phyloP scores from a whole-genome alignment of 2,888 invertebrate species.

The Eilema caniola region DNA sequence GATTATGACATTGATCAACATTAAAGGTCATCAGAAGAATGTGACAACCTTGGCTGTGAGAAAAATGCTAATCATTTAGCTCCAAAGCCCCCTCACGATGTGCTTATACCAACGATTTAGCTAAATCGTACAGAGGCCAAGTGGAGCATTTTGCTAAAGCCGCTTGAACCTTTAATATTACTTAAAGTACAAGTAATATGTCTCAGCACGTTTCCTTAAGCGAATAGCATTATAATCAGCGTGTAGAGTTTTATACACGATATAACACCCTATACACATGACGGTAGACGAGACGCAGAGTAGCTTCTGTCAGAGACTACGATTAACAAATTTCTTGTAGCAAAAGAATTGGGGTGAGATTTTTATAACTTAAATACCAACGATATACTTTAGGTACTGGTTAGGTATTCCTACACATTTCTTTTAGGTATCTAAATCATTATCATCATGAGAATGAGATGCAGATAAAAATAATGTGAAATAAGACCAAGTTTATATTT shows the following conservation, averaged over 20 bases:
- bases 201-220: slow-evolving; percentile 29
- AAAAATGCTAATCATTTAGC: not conserved
- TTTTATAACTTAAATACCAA: not conserved
- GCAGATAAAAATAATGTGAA: too few species aligned
- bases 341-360: too few species aligned
- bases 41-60: not conserved
- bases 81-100: not conserved
- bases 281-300: slow-evolving; percentile 34
- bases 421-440: too few species aligned
- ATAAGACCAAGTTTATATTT: too few species aligned
- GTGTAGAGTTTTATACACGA: slow-evolving; percentile 43
- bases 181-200: slow-evolving; percentile 17
- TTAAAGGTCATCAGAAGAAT: not conserved
- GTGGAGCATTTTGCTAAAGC: slow-evolving; percentile 1
- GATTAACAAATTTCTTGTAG: too few species aligned
- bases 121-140: not conserved
- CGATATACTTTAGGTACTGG: not conserved
- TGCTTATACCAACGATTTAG: not conserved
- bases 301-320: slow-evolving; percentile 16
- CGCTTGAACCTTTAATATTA: slow-evolving; percentile 10
- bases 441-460: too few species aligned
- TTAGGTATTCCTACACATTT: too few species aligned
- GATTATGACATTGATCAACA: not conserved
- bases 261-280: slow-evolving; percentile 40
- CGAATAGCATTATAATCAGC: slow-evolving; percentile 49